Evolutionary conservation across 2,797 vertebrate genomes (phyloP).

Genomic region (Catostomus latipinnis): DNA sequence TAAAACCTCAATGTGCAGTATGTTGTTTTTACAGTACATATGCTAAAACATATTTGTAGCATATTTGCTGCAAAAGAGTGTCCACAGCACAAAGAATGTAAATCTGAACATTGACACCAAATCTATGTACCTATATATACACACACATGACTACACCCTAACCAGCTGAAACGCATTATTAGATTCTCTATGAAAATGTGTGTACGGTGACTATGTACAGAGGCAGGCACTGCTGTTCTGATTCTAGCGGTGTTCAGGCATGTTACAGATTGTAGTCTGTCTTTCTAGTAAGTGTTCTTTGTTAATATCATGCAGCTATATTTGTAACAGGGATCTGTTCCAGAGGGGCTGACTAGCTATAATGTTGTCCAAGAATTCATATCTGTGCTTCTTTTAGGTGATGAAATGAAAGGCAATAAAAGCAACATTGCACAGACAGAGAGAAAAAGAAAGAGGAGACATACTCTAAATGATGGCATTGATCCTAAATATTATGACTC

Average conservation of each 20-base stretch:
- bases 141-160: constrained; percentile 51
- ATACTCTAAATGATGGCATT: too few species aligned
- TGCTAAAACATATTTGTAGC: constrained; percentile 22
- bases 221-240: constrained; percentile 52
- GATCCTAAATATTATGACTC: too few species aligned
- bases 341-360: constrained; percentile 27
- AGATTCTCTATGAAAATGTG: constrained; percentile 44
- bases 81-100: constrained; percentile 44
- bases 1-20: neutral
- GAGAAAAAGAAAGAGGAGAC: neutral
- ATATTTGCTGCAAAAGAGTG: constrained; percentile 34
- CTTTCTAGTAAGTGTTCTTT: constrained; percentile 27
- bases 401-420: constrained; percentile 30
- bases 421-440: constrained; percentile 33
- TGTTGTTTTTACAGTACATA: constrained; percentile 37
- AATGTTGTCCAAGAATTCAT: constrained; percentile 26
- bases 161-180: constrained; percentile 47
- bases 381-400: constrained; percentile 51
- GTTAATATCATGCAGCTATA: constrained; percentile 53
- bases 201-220: constrained; percentile 52
- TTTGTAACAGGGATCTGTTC: constrained; percentile 25
- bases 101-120: constrained; percentile 41
- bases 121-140: constrained; percentile 51
- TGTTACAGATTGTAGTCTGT: constrained; percentile 7
- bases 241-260: constrained; percentile 35